Percentiles rank a stretch among this genome's conserved stretches.
phyloP scores from a whole-genome alignment of 2,113 vertebrate species.

The Phainopepla nitens region DNA sequence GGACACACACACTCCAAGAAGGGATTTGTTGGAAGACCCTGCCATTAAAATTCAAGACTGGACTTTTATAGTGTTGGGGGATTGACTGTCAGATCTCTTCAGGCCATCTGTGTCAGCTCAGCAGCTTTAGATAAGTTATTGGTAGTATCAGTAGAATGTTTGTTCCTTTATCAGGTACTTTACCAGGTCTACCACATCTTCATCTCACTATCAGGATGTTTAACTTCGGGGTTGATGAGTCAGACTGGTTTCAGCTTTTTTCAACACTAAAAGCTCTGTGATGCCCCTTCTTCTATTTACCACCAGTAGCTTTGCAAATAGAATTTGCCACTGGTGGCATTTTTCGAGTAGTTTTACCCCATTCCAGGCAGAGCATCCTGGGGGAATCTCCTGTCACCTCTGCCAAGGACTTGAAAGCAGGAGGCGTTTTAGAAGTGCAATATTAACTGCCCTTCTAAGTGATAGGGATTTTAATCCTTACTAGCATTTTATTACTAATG shows the following conservation, averaged over 20 bases:
- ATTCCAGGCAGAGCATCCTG: background rate
- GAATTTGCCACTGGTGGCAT: background rate
- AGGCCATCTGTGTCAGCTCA: background rate
- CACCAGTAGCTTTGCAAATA: background rate
- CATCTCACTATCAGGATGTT: background rate
- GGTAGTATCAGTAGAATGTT: background rate
- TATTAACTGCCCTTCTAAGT: background rate
- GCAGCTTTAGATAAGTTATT: background rate
- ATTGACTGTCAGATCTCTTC: background rate
- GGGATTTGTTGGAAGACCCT: background rate
- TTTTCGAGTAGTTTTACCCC: background rate
- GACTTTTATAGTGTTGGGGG: background rate
- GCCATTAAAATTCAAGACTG: background rate
- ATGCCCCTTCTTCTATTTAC: background rate
- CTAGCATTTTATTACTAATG: background rate
- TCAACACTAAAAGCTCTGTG: background rate
- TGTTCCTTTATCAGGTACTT: background rate
- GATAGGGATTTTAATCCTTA: background rate
- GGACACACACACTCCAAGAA: background rate
- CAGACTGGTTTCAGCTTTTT: background rate
- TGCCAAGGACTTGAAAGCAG: background rate
- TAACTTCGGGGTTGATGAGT: background rate
- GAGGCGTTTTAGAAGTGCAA: background rate
- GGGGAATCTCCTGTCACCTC: accelerated
- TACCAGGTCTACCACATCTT: background rate